Base-by-base conservation (phyloP, 2,888 invertebrate species). In the Hoplodrina blanda region DNA sequence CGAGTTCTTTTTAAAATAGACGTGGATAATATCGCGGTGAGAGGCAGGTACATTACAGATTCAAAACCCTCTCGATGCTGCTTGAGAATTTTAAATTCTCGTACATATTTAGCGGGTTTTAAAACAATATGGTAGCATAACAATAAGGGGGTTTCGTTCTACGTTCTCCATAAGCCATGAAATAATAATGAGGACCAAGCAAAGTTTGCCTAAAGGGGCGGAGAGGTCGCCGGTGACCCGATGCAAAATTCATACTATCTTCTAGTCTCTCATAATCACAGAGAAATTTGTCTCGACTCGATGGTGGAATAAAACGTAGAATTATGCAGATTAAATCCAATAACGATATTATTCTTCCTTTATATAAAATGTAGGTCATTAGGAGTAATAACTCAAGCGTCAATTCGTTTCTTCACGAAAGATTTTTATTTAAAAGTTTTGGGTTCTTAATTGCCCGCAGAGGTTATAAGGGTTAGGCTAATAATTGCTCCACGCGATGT, bases 211-310 rank as follows among this genome's bases (percentile, higher is more conserved):
- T 57, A 62, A 55, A 13, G 44, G 63, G n/a, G 25, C n/a, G 49
- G 30, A 30, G 25, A 57, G 50, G 62, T 30, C 33, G n/a, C 50
- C 46, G 50, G 56, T 53, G 73, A 62, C 55, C 46, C 56, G 60
- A 76, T 87, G 75, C 75, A 86, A 84, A 80, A 83, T 85, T 85
- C 78, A 85, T 80, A 59, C 41, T 33, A 67, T 53, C 52, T 53
- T 52, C n/a, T 52, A 50, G 33, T n/a, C 46, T 17, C 19, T 13
- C 41, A 80, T 75, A 80, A 80, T 60, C 59, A 59, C 20, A 20
- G 59, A 59, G 37, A 41, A 41, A 53, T 59, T 73, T 46, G 52
- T 52, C 52, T 11, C 3, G 19, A 68, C 54, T 57, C 25, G 49
- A 67, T 49, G n/a, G 17, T 57, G 10, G 33, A 80, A 61, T 62